Conservation (phyloP, 2,797 vertebrate species). For the Tokudaia tokunoshimensis region DNA sequence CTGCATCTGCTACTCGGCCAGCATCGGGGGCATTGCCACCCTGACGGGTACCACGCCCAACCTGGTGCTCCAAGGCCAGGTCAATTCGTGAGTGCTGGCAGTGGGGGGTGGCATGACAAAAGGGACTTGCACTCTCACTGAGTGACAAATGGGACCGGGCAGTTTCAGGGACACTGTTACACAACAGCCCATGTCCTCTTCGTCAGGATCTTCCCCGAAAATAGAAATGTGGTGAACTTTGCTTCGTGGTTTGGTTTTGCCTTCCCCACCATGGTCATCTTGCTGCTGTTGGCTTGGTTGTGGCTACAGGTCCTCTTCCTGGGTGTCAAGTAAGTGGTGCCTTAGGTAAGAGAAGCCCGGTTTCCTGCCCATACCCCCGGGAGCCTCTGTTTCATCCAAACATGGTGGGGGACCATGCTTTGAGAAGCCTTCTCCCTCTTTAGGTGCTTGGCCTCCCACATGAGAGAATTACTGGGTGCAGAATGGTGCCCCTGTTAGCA, state of each 20-base stretch:
- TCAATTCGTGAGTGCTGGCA: constrained; percentile 91
- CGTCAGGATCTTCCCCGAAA: constrained; percentile 90
- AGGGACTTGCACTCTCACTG: neutral
- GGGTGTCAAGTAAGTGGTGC: constrained; percentile 93
- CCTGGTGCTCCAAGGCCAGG: constrained; percentile 95
- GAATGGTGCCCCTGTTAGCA: neutral
- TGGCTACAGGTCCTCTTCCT: constrained; percentile 95
- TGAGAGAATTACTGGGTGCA: neutral
- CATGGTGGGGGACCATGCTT: neutral
- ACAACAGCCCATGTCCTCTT: constrained; percentile 24
- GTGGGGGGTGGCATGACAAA: neutral
- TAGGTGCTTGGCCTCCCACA: neutral
- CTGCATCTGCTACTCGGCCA: constrained; percentile 94
- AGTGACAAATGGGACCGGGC: neutral
- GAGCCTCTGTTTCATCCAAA: neutral
- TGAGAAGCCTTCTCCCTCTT: neutral
- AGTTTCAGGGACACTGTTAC: neutral
- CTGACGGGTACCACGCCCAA: constrained; percentile 96
- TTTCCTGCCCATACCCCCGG: neutral
- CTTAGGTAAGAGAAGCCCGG: neutral
- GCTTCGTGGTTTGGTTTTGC: constrained; percentile 96
- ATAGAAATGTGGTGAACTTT: constrained; percentile 93
- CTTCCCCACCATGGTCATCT: constrained; percentile 93
- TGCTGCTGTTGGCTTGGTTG: constrained; percentile 92
- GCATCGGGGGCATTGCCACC: constrained; percentile 96